Base-by-base conservation (phyloP, 2,113 vertebrate genomes). In the Chauna torquata region DNA sequence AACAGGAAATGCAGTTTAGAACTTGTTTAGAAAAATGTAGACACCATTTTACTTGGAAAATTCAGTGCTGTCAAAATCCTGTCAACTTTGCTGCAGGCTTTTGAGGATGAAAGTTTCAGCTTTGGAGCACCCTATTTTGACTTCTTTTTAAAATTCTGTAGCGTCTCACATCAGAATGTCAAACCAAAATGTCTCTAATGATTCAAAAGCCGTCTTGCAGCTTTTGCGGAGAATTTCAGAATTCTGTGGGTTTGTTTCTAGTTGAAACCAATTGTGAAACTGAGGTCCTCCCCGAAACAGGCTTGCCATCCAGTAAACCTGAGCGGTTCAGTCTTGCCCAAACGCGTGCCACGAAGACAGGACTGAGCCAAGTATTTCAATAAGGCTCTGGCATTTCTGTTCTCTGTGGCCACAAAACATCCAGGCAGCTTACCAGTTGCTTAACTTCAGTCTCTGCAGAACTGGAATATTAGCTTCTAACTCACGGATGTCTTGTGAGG, bases 31-130 rank as follows among this genome's bases (percentile, higher is more conserved):
- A 70, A 92, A 94, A 94, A 61, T 12, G 27, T 30, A 80, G 85
- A 22, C 17, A n/a, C 13, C 17, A 8, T 86, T 94, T 94, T 91
- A 74, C 55, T 71, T 78, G 50, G 64, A 90, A 97, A 94, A 86
- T 20, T 59, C 50, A 52, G 28, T 20, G 77, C 80, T 96, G 95
- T 89, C 93, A 96, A 84, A 78, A 84, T 69, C 64, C 79, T 55
- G 79, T 86, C 86, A 74, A 16, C 72, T 88, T 75, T 62, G 30
- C n/a, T 86, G n/a, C 38, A 62, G 42, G 38, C 19, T 83, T 88
- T 65, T 72, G 49, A 86, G 45, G 54, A 58, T 2, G 2, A 40
- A 92, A 94, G 50, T 70, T 77, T 32, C 59, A 54, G 45, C 76
- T 94, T 92, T 88, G 80, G 92, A 90, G 70, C 54, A 38, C 65